Percentiles rank a stretch among this genome's conserved stretches.
Evolutionary conservation across 35 echinoderm and acorn worm species (phyloP).

Genomic region (Amphiura filiformis): DNA sequence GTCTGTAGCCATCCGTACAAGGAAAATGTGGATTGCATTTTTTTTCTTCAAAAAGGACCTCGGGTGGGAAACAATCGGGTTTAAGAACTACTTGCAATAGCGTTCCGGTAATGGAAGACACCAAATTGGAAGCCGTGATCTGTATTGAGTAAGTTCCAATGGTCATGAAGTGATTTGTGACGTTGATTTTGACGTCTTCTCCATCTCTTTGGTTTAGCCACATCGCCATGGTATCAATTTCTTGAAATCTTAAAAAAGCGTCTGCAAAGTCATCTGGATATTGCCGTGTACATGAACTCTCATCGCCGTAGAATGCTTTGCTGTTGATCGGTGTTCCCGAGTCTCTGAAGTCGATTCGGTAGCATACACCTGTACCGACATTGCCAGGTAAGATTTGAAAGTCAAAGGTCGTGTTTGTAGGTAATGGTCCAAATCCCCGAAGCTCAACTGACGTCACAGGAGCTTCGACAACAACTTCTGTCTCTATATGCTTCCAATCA

Average conservation of each 20-base stretch:
- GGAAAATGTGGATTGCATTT: background rate
- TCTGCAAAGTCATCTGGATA: background rate
- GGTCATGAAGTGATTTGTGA: conserved; percentile 13
- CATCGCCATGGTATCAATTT: background rate
- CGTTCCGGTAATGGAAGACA: background rate
- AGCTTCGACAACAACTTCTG: conserved; percentile 13
- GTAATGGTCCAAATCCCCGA: background rate
- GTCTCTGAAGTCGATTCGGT: conserved; percentile 39
- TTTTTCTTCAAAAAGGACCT: conserved; percentile 15
- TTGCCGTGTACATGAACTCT: background rate
- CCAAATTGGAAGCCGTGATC: conserved; percentile 9
- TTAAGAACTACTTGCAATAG: conserved; percentile 20
- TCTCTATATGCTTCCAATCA: background rate
- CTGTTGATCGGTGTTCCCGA: background rate
- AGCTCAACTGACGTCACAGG: conserved; percentile 1
- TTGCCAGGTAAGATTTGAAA: conserved; percentile 1
- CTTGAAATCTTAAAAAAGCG: background rate
- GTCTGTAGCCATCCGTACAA: conserved; percentile 3
- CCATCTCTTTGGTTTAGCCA: background rate
- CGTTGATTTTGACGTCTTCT: background rate
- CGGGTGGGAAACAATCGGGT: conserved; percentile 17
- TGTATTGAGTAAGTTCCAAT: background rate
- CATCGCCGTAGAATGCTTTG: conserved; percentile 4
- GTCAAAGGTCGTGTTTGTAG: conserved; percentile 7
- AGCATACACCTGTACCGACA: conserved; percentile 45